These are phyloP conservation scores for Rhynchonycteris naso DNA, from an alignment of 2,797 vertebrate species.

Conservation along the genomic window DNA sequence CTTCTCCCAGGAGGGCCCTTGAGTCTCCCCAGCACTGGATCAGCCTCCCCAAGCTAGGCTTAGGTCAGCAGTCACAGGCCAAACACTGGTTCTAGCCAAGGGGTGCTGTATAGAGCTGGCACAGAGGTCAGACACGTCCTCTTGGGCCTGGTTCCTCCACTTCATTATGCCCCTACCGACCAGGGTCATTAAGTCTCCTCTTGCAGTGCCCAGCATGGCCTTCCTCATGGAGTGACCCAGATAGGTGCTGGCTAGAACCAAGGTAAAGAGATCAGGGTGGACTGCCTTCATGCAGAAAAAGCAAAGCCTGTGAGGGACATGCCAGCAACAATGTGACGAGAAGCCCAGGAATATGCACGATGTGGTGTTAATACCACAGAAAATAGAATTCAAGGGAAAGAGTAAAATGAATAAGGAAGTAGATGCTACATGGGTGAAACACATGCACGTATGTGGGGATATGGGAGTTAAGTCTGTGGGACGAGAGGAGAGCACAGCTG, in stretches of 20 bases:
- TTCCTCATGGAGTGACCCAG: not conserved
- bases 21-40: not conserved
- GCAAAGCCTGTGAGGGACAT: not conserved
- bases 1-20: too few species aligned
- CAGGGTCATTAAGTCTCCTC: not conserved
- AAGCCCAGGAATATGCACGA: not conserved
- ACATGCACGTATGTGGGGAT: fast-evolving
- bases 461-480: not conserved
- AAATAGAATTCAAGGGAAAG: too few species aligned
- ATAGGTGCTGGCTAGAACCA: not conserved
- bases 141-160: too few species aligned
- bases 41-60: too few species aligned
- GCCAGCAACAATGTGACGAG: fast-evolving
- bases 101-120: not conserved
- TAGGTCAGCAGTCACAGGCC: not conserved
- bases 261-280: not conserved
- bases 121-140: not conserved
- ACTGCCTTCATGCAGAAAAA: not conserved
- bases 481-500: not conserved
- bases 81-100: not conserved
- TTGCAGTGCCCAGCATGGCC: not conserved
- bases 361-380: not conserved
- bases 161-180: not conserved
- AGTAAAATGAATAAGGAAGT: not conserved
- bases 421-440: not conserved